Conservation (phyloP, 2,113 vertebrate genomes). For the Oreochromis tanganicae region DNA sequence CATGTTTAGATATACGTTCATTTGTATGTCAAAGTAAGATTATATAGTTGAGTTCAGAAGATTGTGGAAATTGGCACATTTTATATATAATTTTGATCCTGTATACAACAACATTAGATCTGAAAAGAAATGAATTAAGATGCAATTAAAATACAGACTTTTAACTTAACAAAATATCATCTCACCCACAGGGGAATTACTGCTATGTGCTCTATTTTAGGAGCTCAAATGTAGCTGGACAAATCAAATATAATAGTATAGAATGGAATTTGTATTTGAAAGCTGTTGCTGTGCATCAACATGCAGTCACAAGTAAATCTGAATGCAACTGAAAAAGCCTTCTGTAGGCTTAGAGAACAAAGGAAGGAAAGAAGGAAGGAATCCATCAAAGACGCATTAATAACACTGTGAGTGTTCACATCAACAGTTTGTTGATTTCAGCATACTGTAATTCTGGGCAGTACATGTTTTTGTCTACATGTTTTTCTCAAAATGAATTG, state of each 20-base stretch:
- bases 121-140: background rate
- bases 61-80: background rate
- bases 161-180: no score
- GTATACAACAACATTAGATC: background rate
- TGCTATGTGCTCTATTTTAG: no score
- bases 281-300: background rate
- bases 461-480: background rate
- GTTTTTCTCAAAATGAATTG: background rate
- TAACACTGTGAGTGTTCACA: background rate
- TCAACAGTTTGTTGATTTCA: background rate
- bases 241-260: no score
- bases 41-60: background rate
- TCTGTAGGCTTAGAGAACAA: no score
- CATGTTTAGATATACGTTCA: background rate
- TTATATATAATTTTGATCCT: background rate
- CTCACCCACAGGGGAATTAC: no score
- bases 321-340: no score
- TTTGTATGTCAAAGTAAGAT: background rate
- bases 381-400: no score
- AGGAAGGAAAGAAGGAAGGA: no score
- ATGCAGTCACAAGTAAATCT: background rate
- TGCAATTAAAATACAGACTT: background rate
- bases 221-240: background rate
- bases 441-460: no score
- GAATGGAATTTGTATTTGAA: background rate